Evolutionary conservation across 64 coral and sea anemone species (phyloP).

Genomic region (Porites lutea): DNA sequence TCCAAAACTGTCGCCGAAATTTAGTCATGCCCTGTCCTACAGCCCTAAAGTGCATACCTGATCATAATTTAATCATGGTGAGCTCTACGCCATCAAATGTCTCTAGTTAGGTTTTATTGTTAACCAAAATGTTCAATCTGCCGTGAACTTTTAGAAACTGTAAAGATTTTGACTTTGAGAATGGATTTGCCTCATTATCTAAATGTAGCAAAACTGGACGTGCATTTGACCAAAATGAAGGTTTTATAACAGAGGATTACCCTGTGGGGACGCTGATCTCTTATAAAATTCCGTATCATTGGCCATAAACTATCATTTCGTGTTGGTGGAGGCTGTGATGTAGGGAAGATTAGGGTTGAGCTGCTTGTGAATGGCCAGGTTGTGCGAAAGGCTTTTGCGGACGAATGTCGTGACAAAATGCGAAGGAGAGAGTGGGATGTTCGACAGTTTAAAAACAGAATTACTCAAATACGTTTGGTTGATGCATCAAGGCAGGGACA

Average conservation of each 20-base stretch:
- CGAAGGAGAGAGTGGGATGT: constrained; percentile 42
- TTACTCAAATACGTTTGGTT: constrained; percentile 33
- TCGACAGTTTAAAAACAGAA: constrained; percentile 1
- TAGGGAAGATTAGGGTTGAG: constrained; percentile 7
- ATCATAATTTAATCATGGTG: no score
- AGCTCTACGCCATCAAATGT: no score
- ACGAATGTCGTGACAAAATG: constrained; percentile 51
- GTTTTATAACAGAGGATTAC: constrained; percentile 23
- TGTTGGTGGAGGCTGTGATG: constrained; percentile 44
- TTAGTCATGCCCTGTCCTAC: no score
- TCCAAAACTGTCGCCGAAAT: no score
- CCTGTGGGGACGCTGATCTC: constrained; percentile 63
- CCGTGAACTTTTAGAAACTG: neutral
- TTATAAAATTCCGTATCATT: constrained; percentile 49
- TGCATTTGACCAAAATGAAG: constrained; percentile 35
- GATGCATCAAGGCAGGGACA: constrained; percentile 57
- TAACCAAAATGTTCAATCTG: neutral
- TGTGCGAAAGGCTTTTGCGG: constrained; percentile 12
- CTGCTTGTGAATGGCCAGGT: constrained; percentile 40
- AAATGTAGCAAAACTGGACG: constrained; percentile 59
- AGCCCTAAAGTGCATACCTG: no score
- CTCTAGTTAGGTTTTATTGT: no score
- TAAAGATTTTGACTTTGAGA: constrained; percentile 45
- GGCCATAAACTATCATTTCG: constrained; percentile 44
- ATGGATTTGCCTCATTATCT: constrained; percentile 18